Evolutionary conservation across 2,888 invertebrate genomes (phyloP).

Genomic region (Synergus japonicus): DNA sequence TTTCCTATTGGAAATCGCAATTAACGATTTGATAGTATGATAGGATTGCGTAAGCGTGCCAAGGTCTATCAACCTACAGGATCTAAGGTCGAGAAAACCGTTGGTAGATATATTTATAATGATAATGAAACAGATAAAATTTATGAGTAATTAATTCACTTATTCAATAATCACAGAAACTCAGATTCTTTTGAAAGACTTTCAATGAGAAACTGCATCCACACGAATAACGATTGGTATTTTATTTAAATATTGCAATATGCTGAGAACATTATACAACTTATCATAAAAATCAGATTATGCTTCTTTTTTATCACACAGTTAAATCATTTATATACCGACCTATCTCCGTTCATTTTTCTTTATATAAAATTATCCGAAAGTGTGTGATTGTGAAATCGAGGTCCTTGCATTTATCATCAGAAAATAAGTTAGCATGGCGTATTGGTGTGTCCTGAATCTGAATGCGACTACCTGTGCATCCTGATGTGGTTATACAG

Average conservation of each 20-base stretch:
- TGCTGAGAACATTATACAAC: neutral
- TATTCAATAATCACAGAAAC: neutral
- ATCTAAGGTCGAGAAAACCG: constrained; percentile 1
- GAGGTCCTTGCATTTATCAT: constrained; percentile 1
- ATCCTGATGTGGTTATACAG: constrained; percentile 24
- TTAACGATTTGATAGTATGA: constrained; percentile 19
- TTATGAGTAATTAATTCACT: constrained; percentile 1
- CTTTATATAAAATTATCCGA: neutral
- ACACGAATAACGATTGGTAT: neutral
- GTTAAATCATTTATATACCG: too few relatives aligned
- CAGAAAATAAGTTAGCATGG: neutral
- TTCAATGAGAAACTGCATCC: neutral
- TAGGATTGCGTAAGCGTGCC: constrained; percentile 1
- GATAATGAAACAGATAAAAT: neutral
- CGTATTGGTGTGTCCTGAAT: neutral
- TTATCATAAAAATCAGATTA: too few relatives aligned
- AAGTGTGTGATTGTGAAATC: neutral
- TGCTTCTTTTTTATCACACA: too few relatives aligned
- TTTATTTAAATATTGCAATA: neutral
- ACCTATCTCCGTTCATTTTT: neutral
- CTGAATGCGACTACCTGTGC: neutral
- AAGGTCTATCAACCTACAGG: constrained; percentile 20
- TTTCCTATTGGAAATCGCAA: neutral
- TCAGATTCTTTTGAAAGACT: neutral
- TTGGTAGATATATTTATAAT: neutral